Evolutionary conservation across 2,113 vertebrate species (phyloP).

Genomic region (Ictalurus punctatus): DNA sequence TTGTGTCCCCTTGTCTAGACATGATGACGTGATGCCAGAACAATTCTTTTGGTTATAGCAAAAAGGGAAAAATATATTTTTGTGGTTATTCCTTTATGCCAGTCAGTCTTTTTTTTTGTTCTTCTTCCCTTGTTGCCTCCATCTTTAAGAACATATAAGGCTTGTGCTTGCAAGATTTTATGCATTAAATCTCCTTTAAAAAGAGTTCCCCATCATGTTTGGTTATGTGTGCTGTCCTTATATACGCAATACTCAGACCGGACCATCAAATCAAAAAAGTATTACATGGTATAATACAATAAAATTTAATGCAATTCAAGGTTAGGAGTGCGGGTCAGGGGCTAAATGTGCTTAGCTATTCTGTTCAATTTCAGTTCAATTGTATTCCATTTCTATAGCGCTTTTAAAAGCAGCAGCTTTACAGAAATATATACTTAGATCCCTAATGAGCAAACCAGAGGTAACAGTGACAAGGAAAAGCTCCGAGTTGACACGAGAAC

Average conservation of each 20-base stretch:
- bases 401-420: background rate
- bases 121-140: background rate
- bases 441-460: background rate
- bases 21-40: background rate
- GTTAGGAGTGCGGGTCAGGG: background rate
- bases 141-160: background rate
- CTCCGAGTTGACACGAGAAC: background rate
- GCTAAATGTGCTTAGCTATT: background rate
- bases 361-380: background rate
- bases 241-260: background rate
- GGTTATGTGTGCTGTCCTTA: background rate
- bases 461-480: background rate
- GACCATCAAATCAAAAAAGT: background rate
- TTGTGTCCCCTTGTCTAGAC: constrained; percentile 2
- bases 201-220: background rate
- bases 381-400: background rate
- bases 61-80: background rate
- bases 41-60: background rate
- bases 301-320: background rate
- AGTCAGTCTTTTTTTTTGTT: background rate
- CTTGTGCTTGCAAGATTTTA: background rate
- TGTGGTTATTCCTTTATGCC: background rate
- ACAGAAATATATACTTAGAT: background rate
- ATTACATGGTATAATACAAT: background rate
- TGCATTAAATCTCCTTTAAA: background rate